Percentiles rank a stretch among this genome's conserved stretches.
Conservation (phyloP, 2,797 vertebrate species). For the Danio aesculapii region DNA sequence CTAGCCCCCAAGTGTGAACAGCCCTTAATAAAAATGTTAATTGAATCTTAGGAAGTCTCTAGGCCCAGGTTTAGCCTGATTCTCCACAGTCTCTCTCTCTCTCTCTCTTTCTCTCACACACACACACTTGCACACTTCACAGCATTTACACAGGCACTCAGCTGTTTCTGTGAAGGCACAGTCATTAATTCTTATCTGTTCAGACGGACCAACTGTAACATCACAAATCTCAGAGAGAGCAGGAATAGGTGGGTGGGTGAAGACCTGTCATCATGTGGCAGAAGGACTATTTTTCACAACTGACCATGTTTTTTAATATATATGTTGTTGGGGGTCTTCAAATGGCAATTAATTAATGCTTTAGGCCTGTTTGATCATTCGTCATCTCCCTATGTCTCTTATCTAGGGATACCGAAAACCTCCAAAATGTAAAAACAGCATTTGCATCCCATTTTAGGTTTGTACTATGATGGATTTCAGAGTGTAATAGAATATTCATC, state of each 20-base stretch:
- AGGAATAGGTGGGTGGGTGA: slow-evolving; percentile 8
- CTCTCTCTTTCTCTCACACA: not conserved
- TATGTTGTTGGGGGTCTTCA: not conserved
- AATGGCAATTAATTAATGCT: not conserved
- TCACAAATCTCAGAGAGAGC: slow-evolving; percentile 66
- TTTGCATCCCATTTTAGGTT: not conserved
- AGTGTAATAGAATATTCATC: not conserved
- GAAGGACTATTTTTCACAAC: slow-evolving; percentile 16
- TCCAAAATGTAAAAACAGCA: not conserved
- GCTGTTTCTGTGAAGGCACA: slow-evolving; percentile 68
- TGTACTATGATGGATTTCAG: not conserved
- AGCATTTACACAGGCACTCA: slow-evolving; percentile 56
- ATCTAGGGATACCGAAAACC: not conserved
- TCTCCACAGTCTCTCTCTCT: slow-evolving; percentile 11
- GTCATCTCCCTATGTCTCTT: not conserved
- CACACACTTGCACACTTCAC: slow-evolving; percentile 31
- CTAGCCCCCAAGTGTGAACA: slow-evolving; percentile 41
- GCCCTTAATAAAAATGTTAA: slow-evolving; percentile 77
- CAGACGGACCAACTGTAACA: slow-evolving; percentile 73
- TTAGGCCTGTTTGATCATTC: not conserved
- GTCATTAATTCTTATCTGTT: slow-evolving; percentile 79
- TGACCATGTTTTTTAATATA: not conserved
- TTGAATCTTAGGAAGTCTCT: slow-evolving; percentile 74
- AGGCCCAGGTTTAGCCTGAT: slow-evolving; percentile 63
- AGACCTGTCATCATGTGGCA: slow-evolving; percentile 37